Base-by-base conservation (phyloP, 2,888 invertebrate genomes). In the Xestobium rufovillosum region DNA sequence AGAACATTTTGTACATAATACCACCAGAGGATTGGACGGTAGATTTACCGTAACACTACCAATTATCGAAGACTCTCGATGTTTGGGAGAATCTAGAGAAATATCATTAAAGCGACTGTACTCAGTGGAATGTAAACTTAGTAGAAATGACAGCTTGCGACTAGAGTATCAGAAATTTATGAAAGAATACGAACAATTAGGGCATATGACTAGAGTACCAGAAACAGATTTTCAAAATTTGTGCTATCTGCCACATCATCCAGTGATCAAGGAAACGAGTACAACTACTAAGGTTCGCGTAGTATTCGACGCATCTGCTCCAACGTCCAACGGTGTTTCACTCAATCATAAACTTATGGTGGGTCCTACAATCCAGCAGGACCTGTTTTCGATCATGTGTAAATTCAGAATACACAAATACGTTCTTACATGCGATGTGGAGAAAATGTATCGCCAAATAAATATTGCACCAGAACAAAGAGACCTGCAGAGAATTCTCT, bases 271-370 rank as follows among this genome's bases (percentile, higher is more conserved):
- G n/a, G n/a, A n/a, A n/a, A n/a, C n/a, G n/a, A n/a, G n/a, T n/a
- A n/a, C n/a, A n/a, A n/a, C n/a, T n/a, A n/a, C n/a, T n/a, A n/a
- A n/a, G n/a, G n/a, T n/a, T n/a, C n/a, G n/a, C n/a, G n/a, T n/a
- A n/a, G 44, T 46, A 9, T 44, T 44, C 31, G 44, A 46, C 26
- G 44, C 26, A 1, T 36, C 38, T 19, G 26, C n/a, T n/a, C n/a
- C n/a, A n/a, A n/a, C n/a, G n/a, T n/a, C n/a, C n/a, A n/a, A n/a
- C n/a, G n/a, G n/a, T n/a, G n/a, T n/a, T n/a, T n/a, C n/a, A n/a
- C n/a, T n/a, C n/a, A n/a, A n/a, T n/a, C n/a, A n/a, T n/a, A n/a
- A n/a, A n/a, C n/a, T n/a, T n/a, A n/a, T n/a, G n/a, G n/a, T n/a
- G n/a, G n/a, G n/a, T n/a, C n/a, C 43, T 2, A 31, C 36, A 11